Evolutionary conservation across 1,140 invertebrate genomes (phyloP).

Genomic region (Phocides pigmalion): DNA sequence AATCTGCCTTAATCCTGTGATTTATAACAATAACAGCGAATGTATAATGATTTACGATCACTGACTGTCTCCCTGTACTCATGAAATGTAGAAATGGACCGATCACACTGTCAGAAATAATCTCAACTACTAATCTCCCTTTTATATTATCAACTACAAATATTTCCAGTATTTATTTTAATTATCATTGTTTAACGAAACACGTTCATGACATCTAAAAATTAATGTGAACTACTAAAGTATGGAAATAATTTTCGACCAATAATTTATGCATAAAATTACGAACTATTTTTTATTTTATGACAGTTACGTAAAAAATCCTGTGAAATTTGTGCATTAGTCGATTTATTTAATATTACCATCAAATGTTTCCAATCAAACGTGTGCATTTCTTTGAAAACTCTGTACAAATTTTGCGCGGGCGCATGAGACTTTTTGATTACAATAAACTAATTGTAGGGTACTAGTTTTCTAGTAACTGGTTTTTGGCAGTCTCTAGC

Average conservation of each 20-base stretch:
- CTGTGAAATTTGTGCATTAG: slow-evolving; percentile 2
- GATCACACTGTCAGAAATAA: slow-evolving; percentile 3
- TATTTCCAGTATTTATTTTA: background rate
- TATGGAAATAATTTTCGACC: too few species aligned
- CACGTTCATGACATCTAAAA: too few species aligned
- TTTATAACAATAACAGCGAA: slow-evolving; percentile 41
- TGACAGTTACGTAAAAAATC: background rate
- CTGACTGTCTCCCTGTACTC: slow-evolving; percentile 59
- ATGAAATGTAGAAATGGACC: slow-evolving; percentile 37
- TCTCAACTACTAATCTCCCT: slow-evolving; percentile 12
- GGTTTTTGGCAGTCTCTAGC: too few species aligned
- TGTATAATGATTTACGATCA: slow-evolving; percentile 47
- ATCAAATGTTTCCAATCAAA: background rate
- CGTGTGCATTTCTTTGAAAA: too few species aligned
- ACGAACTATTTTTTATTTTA: slow-evolving; percentile 6
- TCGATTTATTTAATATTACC: background rate
- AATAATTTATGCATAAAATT: slow-evolving; percentile 1
- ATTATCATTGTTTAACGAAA: too few species aligned
- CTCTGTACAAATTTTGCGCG: too few species aligned
- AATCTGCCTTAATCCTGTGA: background rate
- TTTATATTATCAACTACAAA: background rate
- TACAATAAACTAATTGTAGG: too few species aligned
- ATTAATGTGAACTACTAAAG: too few species aligned
- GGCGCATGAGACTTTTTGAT: too few species aligned
- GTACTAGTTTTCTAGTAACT: too few species aligned